These are phyloP conservation scores for Archegozetes longisetosus DNA, from an alignment of 1,140 invertebrate genomes.

Conservation along the genomic window DNA sequence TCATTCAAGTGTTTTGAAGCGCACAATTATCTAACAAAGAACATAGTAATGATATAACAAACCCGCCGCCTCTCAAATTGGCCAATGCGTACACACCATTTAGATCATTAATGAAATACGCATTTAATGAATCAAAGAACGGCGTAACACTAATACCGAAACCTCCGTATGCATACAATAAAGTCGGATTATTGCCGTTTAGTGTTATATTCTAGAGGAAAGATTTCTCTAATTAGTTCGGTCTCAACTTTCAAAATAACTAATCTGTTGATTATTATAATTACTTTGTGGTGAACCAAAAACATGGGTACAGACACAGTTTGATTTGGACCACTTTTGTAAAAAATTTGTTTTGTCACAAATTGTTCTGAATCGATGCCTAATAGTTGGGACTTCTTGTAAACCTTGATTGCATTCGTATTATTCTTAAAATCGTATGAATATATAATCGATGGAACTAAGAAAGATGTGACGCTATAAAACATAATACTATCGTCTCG, in stretches of 20 bases:
- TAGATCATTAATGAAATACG: constrained; percentile 46
- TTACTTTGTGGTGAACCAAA: constrained; percentile 55
- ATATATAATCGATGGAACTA: constrained; percentile 81
- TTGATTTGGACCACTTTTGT: constrained; percentile 80
- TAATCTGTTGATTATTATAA: constrained; percentile 8
- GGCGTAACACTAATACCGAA: constrained; percentile 86
- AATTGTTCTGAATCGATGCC: constrained; percentile 64
- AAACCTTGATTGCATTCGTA: constrained; percentile 39
- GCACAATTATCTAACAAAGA: too few relatives aligned
- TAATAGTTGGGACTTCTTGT: constrained; percentile 62
- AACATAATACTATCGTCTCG: constrained; percentile 77
- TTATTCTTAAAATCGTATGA: constrained; percentile 48
- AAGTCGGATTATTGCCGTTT: constrained; percentile 53
- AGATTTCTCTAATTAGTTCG: constrained; percentile 28
- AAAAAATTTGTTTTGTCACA: constrained; percentile 80
- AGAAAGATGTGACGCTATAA: constrained; percentile 81
- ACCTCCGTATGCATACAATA: constrained; percentile 93
- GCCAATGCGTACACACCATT: constrained; percentile 73
- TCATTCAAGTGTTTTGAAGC: too few relatives aligned
- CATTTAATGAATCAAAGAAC: constrained; percentile 46
- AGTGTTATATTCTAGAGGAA: constrained; percentile 28
- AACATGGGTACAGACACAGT: constrained; percentile 95
- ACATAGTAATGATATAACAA: too few relatives aligned
- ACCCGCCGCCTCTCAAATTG: constrained; percentile 75
- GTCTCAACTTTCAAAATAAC: background rate